Evolutionary conservation across 2,888 invertebrate genomes (phyloP).

Genomic region (Tuberolachnus salignus): DNA sequence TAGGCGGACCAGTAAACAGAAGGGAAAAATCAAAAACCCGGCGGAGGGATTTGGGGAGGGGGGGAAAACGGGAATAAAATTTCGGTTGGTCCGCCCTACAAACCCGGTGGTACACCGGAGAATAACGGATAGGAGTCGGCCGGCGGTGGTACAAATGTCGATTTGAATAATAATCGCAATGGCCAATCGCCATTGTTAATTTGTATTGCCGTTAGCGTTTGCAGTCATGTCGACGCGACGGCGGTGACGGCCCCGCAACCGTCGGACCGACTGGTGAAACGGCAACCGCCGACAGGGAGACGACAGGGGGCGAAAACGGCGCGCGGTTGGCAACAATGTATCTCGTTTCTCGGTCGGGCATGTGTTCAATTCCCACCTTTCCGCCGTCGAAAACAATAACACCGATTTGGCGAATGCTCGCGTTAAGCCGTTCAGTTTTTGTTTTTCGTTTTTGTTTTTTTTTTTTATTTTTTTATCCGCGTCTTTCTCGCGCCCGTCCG

Average conservation of each 20-base stretch:
- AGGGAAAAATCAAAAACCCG: too few relatives aligned
- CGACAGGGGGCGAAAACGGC: slow-evolving; percentile 9
- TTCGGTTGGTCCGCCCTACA: too few relatives aligned
- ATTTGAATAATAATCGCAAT: too few relatives aligned
- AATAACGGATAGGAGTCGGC: too few relatives aligned
- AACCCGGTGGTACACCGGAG: too few relatives aligned
- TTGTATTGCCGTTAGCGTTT: too few relatives aligned
- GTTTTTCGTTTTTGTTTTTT: too few relatives aligned
- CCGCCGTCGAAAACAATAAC: slow-evolving; percentile 50
- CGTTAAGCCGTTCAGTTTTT: slow-evolving; percentile 40
- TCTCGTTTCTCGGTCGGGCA: slow-evolving; percentile 38
- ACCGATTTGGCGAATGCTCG: slow-evolving; percentile 50
- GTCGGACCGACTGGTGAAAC: background rate
- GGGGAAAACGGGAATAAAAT: too few relatives aligned
- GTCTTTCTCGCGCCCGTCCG: background rate
- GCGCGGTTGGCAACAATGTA: slow-evolving; percentile 53
- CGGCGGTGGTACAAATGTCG: background rate
- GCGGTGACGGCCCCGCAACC: background rate
- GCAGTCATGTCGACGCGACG: background rate
- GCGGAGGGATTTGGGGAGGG: too few relatives aligned
- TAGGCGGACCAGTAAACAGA: too few relatives aligned
- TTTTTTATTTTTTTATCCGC: background rate
- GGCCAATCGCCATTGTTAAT: too few relatives aligned
- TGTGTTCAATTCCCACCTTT: slow-evolving; percentile 54
- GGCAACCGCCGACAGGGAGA: slow-evolving; percentile 14